Evolutionary conservation across 2,797 vertebrate species (phyloP).

Genomic region (Simalia tracyae): DNA sequence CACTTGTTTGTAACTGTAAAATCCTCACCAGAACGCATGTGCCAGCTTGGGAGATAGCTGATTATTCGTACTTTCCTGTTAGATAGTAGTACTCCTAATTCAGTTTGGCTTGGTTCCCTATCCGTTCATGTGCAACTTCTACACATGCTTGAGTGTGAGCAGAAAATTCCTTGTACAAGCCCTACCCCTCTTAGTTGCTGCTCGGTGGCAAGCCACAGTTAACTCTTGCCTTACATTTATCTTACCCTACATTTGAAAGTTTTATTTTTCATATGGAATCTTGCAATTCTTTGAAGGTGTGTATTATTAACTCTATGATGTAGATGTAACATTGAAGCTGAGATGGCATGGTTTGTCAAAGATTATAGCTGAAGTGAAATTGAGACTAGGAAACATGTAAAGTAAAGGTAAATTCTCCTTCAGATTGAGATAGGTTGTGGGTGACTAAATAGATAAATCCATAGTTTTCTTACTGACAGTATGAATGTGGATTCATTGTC

Average conservation of each 20-base stretch:
- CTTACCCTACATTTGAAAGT: no score
- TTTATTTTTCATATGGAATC: neutral
- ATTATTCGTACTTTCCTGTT: neutral
- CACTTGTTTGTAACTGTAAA: neutral
- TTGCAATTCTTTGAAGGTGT: neutral
- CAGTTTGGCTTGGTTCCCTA: neutral
- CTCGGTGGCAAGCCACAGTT: neutral
- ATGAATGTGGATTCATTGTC: no score
- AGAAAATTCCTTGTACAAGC: neutral
- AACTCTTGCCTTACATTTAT: no score
- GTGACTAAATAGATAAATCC: no score
- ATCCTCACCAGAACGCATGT: neutral
- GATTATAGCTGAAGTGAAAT: neutral
- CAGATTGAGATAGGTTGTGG: no score
- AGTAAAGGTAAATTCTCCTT: no score
- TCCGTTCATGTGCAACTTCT: neutral
- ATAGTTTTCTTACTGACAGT: no score
- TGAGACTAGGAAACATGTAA: no score
- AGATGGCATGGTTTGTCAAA: neutral
- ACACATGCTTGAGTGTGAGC: neutral
- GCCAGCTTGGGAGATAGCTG: neutral
- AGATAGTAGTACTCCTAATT: neutral
- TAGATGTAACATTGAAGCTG: neutral
- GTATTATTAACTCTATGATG: neutral
- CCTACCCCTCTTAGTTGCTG: no score